phyloP scores from a whole-genome alignment of 2,113 vertebrate species.

The Lagopus muta region DNA sequence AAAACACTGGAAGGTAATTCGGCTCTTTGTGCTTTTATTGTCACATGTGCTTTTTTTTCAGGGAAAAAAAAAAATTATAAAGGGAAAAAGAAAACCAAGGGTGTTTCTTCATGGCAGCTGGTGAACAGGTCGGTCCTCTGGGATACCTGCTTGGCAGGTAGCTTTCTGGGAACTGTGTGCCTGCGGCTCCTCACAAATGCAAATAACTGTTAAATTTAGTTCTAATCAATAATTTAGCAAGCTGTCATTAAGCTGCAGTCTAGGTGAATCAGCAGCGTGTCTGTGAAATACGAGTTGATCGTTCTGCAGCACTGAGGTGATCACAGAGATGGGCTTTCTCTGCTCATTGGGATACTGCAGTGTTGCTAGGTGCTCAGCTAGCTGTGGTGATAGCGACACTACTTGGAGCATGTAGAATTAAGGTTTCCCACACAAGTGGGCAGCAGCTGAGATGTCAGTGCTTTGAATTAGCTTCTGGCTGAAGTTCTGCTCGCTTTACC shows the following conservation, averaged over 20 bases:
- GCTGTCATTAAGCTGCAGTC: neutral
- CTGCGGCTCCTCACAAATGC: neutral
- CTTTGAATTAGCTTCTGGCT: neutral
- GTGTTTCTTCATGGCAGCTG: neutral
- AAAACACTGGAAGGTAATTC: neutral
- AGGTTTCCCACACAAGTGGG: neutral
- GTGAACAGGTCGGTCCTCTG: neutral
- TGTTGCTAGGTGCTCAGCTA: accelerated
- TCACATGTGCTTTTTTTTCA: neutral
- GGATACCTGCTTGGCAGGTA: neutral
- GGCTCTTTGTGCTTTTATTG: neutral
- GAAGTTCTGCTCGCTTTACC: neutral
- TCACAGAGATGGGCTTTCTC: neutral
- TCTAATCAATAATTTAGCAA: neutral
- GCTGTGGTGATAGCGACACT: neutral
- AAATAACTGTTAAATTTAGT: neutral
- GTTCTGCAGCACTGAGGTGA: neutral
- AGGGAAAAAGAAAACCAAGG: neutral
- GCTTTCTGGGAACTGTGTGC: neutral
- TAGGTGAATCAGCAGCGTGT: neutral
- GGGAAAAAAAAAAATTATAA: neutral
- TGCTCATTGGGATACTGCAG: neutral
- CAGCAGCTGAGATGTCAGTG: neutral
- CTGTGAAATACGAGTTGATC: neutral
- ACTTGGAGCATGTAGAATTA: neutral